Conservation (phyloP, 2,888 invertebrate species). For the Epistrophe eligans region DNA sequence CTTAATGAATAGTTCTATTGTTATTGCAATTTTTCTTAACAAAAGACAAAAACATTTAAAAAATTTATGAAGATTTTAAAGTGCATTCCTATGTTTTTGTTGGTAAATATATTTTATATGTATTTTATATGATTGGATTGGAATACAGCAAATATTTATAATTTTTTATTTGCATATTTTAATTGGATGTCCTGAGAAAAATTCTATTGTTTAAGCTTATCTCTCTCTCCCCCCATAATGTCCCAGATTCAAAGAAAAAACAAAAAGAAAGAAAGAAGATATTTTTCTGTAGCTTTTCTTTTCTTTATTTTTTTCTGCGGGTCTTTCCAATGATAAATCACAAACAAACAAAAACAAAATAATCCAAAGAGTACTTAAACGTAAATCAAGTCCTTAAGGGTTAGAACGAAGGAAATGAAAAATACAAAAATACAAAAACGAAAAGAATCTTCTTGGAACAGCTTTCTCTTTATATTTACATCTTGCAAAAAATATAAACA, state of each 20-base stretch:
- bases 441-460: neutral
- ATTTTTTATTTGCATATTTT: slow-evolving; percentile 66
- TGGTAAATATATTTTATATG: too few relatives aligned
- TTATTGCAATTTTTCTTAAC: neutral
- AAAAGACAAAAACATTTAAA: neutral
- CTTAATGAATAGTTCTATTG: neutral
- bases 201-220: slow-evolving; percentile 45
- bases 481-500: neutral
- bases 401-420: slow-evolving; percentile 32
- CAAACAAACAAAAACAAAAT: slow-evolving; percentile 20
- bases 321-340: slow-evolving; percentile 15
- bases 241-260: slow-evolving; percentile 32
- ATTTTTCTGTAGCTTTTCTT: too few relatives aligned
- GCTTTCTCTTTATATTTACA: neutral
- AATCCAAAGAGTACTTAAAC: slow-evolving; percentile 38
- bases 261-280: neutral
- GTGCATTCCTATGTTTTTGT: slow-evolving; percentile 9
- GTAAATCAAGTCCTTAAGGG: slow-evolving; percentile 64
- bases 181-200: slow-evolving; percentile 65
- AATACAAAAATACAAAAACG: slow-evolving; percentile 1
- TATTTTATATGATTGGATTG: neutral
- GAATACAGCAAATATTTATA: neutral
- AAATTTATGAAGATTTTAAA: neutral
- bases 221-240: slow-evolving; percentile 26
- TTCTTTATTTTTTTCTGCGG: neutral